Evolutionary conservation across 2,888 invertebrate species (phyloP).

Genomic region (Melinopterus prodromus): DNA sequence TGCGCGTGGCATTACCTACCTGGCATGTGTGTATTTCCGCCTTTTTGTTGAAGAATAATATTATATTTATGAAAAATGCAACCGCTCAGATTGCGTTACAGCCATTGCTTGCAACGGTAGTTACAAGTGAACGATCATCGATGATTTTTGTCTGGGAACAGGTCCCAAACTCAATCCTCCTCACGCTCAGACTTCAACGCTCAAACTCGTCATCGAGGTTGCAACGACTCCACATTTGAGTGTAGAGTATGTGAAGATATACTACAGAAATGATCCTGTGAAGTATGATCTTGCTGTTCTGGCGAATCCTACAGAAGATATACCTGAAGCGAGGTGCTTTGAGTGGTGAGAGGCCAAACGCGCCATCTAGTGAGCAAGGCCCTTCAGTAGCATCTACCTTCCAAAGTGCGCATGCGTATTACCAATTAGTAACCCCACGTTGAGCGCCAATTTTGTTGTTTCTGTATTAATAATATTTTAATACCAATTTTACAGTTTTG

Average conservation of each 20-base stretch:
- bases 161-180: constrained; percentile 50
- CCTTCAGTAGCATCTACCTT: no score
- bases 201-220: constrained; percentile 68
- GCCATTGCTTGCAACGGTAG: constrained; percentile 41
- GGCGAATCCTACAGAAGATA: no score
- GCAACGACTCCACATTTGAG: constrained; percentile 50
- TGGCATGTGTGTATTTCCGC: no score
- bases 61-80: constrained; percentile 35
- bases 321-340: constrained; percentile 54
- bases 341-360: constrained; percentile 65
- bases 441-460: no score
- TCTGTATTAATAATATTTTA: no score
- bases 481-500: no score
- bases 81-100: constrained; percentile 55
- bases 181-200: constrained; percentile 65
- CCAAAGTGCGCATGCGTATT: no score
- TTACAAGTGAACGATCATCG: constrained; percentile 56
- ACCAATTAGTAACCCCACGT: constrained; percentile 39
- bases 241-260: no score
- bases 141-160: constrained; percentile 40
- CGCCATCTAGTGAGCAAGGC: no score
- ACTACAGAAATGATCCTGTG: no score
- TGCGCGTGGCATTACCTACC: no score
- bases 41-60: neutral
- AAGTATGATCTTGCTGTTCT: no score